Base-by-base conservation (phyloP, 2,888 invertebrate species). In the Protonemura montana region DNA sequence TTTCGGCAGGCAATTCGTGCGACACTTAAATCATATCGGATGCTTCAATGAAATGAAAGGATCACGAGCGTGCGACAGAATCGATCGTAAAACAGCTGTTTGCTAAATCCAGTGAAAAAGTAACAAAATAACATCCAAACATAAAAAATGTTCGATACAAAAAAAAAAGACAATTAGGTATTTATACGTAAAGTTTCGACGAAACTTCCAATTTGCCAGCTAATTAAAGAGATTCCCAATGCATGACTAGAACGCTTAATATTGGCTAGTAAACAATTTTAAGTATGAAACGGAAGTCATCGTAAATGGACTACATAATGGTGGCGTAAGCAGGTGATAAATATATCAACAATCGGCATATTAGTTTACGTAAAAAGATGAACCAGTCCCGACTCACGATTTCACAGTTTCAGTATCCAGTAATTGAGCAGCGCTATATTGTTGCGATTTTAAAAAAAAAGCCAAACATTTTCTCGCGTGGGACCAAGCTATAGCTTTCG, bases 191-290 rank as follows among this genome's bases (percentile, higher is more conserved):
- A 59, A 2, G 59, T 59, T 59, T 59, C 2, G 16, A 21, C 7
- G 6, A 59, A 10, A 3, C 21, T 59, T 59, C 59, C 59, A 59
- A 3, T 21, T 59, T 21, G 1, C 59, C 59, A 59, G 59, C 7
- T 21, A 78, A 29, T 30, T 81, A 81, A 59, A 84, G 84, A 84
- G 84, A 84, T 84, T 84, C 84, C 7, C 27, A 76, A 83, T 76
- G 84, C 84, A 59, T 84, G 84, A 84, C 84, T 84, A 84, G 84
- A 84, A 84, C 59, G 59, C 59, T 59, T 59, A 59, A 26, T 59
- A 16, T 76, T 84, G 27, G 84, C 84, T 84, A 81, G n/a, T 35
- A 35, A n/a, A 6, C 30, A 81, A 78, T 16, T 78, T 78, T 78
- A 27, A 13, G 59, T 21, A 16, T 21, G 16, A 59, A 59, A 59